Conservation (phyloP, 1,140 invertebrate species). For the Paralvinella palmiformis region DNA sequence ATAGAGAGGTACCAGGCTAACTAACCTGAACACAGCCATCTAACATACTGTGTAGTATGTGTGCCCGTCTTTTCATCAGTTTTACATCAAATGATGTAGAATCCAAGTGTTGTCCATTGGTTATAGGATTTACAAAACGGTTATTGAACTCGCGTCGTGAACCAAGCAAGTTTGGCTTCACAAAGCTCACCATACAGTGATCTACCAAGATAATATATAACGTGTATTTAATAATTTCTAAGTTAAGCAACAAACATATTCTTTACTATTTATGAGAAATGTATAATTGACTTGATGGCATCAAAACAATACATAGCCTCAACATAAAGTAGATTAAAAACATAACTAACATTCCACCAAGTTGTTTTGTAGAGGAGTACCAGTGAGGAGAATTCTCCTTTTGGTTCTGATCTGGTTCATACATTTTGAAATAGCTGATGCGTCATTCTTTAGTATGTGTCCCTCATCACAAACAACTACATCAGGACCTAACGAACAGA, state of each 20-base stretch:
- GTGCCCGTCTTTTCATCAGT: slow-evolving; percentile 88
- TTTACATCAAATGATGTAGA: slow-evolving; percentile 81
- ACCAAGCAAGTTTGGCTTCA: slow-evolving; percentile 88
- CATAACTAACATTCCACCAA: slow-evolving; percentile 71
- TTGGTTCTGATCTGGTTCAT: slow-evolving; percentile 73
- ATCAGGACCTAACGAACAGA: slow-evolving; percentile 59
- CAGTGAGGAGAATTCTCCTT: slow-evolving; percentile 86
- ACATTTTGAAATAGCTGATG: slow-evolving; percentile 75
- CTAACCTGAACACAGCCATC: slow-evolving; percentile 88
- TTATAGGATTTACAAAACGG: slow-evolving; percentile 62
- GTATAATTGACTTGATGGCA: neutral
- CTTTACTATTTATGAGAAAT: neutral
- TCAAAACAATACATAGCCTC: too few relatives aligned
- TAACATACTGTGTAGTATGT: slow-evolving; percentile 89
- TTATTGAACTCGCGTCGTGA: slow-evolving; percentile 87
- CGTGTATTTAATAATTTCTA: neutral
- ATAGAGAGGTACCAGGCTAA: too few relatives aligned
- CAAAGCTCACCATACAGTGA: slow-evolving; percentile 87
- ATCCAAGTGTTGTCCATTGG: slow-evolving; percentile 90
- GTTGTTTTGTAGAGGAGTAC: slow-evolving; percentile 95
- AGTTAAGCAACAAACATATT: neutral
- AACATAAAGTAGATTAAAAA: neutral
- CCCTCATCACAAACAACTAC: slow-evolving; percentile 94
- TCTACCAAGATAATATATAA: slow-evolving; percentile 57
- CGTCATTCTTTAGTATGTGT: slow-evolving; percentile 85